Conservation (phyloP, 2,113 vertebrate genomes). For the Ploceus nigricollis region DNA sequence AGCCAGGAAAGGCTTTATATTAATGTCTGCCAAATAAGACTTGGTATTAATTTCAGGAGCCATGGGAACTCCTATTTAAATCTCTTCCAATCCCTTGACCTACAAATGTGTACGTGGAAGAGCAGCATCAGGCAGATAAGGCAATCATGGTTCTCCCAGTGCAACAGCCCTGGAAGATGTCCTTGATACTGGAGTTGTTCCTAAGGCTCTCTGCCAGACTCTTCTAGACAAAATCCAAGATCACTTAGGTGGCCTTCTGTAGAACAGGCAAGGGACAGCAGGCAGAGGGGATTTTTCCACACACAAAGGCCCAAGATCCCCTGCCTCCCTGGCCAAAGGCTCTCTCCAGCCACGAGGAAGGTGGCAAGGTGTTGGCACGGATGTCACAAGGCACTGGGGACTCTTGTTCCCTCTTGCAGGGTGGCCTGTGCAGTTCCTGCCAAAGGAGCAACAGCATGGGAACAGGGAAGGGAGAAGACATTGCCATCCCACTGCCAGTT, state of each 20-base stretch:
- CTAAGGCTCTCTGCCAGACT: neutral
- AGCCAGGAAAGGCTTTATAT: neutral
- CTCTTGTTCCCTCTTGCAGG: neutral
- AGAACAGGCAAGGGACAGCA: neutral
- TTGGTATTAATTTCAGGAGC: constrained; percentile 23
- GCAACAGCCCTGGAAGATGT: neutral
- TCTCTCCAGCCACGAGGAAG: neutral
- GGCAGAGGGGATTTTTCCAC: neutral
- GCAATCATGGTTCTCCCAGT: neutral
- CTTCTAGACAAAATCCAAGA: neutral
- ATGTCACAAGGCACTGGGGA: neutral
- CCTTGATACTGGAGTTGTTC: neutral
- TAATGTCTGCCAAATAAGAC: neutral
- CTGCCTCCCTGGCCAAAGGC: neutral
- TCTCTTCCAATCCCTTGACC: neutral
- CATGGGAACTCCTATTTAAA: constrained; percentile 21
- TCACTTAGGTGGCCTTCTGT: neutral
- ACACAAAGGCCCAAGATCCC: neutral
- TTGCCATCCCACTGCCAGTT: neutral
- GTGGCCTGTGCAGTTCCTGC: neutral
- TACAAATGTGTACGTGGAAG: neutral
- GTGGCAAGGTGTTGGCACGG: neutral
- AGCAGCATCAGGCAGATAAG: neutral
- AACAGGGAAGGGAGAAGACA: accelerated
- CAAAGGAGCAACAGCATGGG: neutral